These are phyloP conservation scores for Endotricha flammealis DNA, from an alignment of 2,888 invertebrate genomes.

Conservation along the genomic window DNA sequence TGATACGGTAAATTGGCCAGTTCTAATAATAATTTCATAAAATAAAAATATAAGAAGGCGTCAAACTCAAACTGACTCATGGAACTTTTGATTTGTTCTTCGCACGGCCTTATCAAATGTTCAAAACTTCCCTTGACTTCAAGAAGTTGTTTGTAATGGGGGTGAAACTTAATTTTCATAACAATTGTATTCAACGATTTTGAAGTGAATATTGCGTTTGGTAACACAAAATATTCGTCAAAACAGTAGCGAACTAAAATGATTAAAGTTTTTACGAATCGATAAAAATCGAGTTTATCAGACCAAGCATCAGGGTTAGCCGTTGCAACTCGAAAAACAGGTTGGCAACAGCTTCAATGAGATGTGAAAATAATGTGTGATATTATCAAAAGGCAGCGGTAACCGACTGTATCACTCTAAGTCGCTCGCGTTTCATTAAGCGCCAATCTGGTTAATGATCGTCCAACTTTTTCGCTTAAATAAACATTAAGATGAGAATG, in stretches of 20 bases:
- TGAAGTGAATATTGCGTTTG: no score
- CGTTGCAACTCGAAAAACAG: constrained; percentile 54
- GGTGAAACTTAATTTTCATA: no score
- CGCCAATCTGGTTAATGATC: constrained; percentile 65
- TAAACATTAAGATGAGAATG: constrained; percentile 68
- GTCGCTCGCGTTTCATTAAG: constrained; percentile 57
- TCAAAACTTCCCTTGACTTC: no score
- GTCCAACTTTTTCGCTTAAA: constrained; percentile 70
- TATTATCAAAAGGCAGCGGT: constrained; percentile 45
- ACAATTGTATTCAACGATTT: no score
- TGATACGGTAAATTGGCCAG: no score
- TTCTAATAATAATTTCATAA: no score
- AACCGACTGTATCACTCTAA: constrained; percentile 45
- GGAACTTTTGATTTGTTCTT: no score
- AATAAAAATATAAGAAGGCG: no score
- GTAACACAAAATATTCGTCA: no score
- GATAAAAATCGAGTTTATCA: constrained; percentile 54
- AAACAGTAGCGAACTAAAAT: constrained; percentile 15
- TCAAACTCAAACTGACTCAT: no score
- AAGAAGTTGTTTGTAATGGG: no score
- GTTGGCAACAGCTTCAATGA: constrained; percentile 57
- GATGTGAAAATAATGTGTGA: constrained; percentile 64
- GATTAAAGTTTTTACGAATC: constrained; percentile 29
- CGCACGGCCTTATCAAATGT: no score
- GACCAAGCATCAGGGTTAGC: constrained; percentile 44